Base-by-base conservation (phyloP, 2,888 invertebrate genomes). In the Fabriciana adippe region DNA sequence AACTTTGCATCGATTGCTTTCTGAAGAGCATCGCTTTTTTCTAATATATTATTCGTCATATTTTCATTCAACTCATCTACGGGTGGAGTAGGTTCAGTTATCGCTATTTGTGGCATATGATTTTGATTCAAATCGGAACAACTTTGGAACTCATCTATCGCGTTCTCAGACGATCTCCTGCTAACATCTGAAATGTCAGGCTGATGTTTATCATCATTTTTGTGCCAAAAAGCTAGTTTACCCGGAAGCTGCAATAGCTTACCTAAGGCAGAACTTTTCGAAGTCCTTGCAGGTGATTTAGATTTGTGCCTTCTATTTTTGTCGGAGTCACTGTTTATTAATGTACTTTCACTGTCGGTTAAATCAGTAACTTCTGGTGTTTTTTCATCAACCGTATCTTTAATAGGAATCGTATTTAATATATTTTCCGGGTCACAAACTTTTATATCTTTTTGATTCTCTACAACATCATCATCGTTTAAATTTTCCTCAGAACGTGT, bases 181-280 rank as follows among this genome's bases (percentile, higher is more conserved):
- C 87, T 89, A 26, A 79, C 73, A 73, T 87, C 83, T 59, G 86
- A 84, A n/a, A 87, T 77, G 67, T 89, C 88, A 31, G 78, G 69
- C 76, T 86, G 87, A 1, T 76, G 68, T 78, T 84, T 88, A 13
- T 89, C 87, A 51, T 93, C 92, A 71, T 76, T 81, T 83, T 90
- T 93, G 74, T 92, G 84, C 93, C 94, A 94, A 82, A 94, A 93
- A 51, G 88, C 92, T 69, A 94, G 83, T 84, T 93, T 94, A 73
- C 92, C 89, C 8, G 94, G 94, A 63, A 94, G 79, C 70, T 93
- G 93, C 68, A 94, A 87, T 68, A 94, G 76, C 81, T 88, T 92
- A 21, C 88, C 85, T 57, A 93, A 82, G n/a, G 89, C 83, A 11
- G 86, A 85, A 62, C 78, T 84, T 80, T 87, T 90, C 2, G 81